phyloP scores from a whole-genome alignment of 2,888 invertebrate genomes.

The Nomada fabriciana region DNA sequence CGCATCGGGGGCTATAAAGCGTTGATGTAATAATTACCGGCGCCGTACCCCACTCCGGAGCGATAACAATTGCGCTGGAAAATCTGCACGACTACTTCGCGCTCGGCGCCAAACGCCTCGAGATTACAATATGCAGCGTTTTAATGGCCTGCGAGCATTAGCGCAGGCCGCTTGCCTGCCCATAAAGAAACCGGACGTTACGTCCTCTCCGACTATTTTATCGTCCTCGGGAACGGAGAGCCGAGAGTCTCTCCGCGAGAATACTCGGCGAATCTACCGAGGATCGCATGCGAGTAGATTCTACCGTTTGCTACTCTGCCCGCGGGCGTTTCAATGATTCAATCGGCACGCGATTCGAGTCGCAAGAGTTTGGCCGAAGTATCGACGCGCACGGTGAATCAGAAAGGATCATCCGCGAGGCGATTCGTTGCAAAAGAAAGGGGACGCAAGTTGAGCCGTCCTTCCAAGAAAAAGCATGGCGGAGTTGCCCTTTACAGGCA shows the following conservation, averaged over 20 bases:
- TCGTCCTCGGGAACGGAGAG: conserved; percentile 30
- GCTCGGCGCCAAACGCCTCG: conserved; percentile 42
- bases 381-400: conserved; percentile 47
- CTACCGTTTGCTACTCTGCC: not conserved
- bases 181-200: conserved; percentile 65
- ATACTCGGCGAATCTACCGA: conserved; percentile 24
- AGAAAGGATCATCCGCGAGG: conserved; percentile 59
- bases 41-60: conserved; percentile 30
- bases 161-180: conserved; percentile 63
- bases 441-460: not conserved
- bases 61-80: conserved; percentile 66
- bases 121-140: conserved; percentile 60
- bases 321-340: too few relatives aligned
- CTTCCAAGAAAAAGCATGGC: conserved; percentile 55
- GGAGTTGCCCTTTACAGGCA: conserved; percentile 72
- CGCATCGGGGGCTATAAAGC: conserved; percentile 28
- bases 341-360: too few relatives aligned
- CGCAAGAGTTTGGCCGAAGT: too few relatives aligned
- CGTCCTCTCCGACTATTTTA: conserved; percentile 57
- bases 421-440: conserved; percentile 45
- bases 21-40: conserved; percentile 64
- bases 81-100: conserved; percentile 53
- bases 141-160: conserved; percentile 70
- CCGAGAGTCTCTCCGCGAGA: conserved; percentile 10
- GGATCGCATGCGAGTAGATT: not conserved